A percentile compares a stretch with the other conserved stretches of the same genome.
These are phyloP conservation scores for Fopius arisanus DNA, from an alignment of 1,140 invertebrate species.

Conservation along the genomic window DNA sequence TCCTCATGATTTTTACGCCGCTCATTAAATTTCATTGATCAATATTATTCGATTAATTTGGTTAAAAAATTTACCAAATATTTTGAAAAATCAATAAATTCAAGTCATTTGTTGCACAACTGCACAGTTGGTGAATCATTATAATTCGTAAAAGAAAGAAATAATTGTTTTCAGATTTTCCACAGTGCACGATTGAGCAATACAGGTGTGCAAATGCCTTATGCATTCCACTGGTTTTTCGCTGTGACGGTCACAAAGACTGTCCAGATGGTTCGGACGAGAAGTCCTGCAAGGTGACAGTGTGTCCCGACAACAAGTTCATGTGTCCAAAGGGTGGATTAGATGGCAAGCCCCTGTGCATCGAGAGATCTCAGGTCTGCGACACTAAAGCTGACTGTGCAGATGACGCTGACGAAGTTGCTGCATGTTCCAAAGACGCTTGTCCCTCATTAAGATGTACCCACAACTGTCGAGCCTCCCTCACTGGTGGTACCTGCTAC, in stretches of 20 bases:
- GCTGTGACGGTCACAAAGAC: slow-evolving; percentile 84
- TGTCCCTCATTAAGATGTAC: slow-evolving; percentile 86
- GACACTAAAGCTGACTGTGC: slow-evolving; percentile 89
- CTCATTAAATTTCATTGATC: too few relatives aligned
- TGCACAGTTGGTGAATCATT: too few relatives aligned
- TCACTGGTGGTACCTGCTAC: slow-evolving; percentile 87
- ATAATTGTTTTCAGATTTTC: slow-evolving; percentile 76
- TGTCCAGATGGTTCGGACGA: slow-evolving; percentile 90
- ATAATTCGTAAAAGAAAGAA: background rate
- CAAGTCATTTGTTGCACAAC: too few relatives aligned
- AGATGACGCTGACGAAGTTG: slow-evolving; percentile 89
- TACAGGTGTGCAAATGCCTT: slow-evolving; percentile 93
- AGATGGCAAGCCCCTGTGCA: slow-evolving; percentile 82
- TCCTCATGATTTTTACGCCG: too few relatives aligned
- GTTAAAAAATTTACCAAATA: too few relatives aligned
- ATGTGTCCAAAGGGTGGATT: slow-evolving; percentile 81
- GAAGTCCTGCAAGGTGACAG: slow-evolving; percentile 85
- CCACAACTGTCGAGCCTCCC: slow-evolving; percentile 88
- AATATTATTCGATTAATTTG: too few relatives aligned
- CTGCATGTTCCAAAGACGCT: slow-evolving; percentile 79
- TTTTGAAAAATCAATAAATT: too few relatives aligned
- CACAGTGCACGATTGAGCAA: slow-evolving; percentile 87
- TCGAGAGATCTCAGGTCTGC: slow-evolving; percentile 86
- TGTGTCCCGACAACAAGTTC: slow-evolving; percentile 92
- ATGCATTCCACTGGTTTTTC: slow-evolving; percentile 87